Evolutionary conservation across 1,140 invertebrate species (phyloP), one percentile per base, ranked within the genome.

Genomic region (Copidosoma floridanum): DNA sequence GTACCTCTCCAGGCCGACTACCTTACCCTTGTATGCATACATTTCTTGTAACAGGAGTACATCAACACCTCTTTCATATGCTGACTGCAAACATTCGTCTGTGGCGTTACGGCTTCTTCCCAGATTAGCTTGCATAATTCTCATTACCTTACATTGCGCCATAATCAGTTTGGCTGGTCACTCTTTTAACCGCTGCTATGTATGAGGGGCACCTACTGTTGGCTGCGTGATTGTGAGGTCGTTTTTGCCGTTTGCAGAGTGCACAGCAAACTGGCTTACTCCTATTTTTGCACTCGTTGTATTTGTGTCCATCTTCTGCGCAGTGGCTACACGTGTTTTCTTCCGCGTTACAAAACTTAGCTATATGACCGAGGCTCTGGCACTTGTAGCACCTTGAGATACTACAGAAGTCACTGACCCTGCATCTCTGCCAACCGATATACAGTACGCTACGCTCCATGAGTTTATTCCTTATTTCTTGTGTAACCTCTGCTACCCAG

Each of bases 21-120:
- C 29, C 23, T 5, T 3, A 16, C 29, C 29, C 2, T 23, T 1
- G 18, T 20, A 32, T 2, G 26, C 10, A 23, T 23, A 32, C 6
- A 43, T 40, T n/a, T 57, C 54, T 35, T 57, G 54, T 4, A 57
- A 5, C 4, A 57, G 29, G 4, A 57, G 24, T 4, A 47, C 10
- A 7, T 14, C 12, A 12, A n/a, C 29, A 1, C 24, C n/a, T 3
- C 8, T 3, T 12, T 35, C 43, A n/a, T 5, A 1, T 6, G 24
- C 40, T 11, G 3, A 11, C 12, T 43, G 21, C 24, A 41, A 3
- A 1, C 43, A 8, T 20, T 57, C 27, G 5, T 16, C 29, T 14
- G 43, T 10, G n/a, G n/a, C 12, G 11, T 16, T 18, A n/a, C 18
- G 7, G 1, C 12, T 11, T 21, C 54, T 2, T 2, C 43, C 26